These are phyloP conservation scores for Actinemys pallida DNA, from an alignment of 2,113 vertebrate genomes.

Conservation along the genomic window DNA sequence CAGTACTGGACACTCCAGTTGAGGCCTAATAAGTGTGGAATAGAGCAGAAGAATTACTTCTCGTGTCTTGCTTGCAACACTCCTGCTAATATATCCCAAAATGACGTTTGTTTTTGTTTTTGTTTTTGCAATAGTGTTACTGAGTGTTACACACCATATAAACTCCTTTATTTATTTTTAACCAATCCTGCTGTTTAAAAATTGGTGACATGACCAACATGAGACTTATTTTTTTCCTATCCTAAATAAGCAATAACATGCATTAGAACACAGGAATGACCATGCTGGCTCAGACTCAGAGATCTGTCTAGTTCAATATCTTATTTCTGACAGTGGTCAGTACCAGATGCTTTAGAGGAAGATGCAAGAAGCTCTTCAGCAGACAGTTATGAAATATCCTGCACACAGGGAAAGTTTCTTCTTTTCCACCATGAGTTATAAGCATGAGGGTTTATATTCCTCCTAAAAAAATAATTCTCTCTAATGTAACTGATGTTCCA, in stretches of 20 bases:
- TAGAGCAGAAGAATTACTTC: too few species aligned
- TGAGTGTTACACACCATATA: background rate
- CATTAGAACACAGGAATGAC: background rate
- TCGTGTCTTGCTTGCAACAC: too few species aligned
- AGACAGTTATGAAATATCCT: background rate
- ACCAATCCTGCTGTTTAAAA: background rate
- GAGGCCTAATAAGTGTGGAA: too few species aligned
- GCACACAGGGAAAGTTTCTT: background rate
- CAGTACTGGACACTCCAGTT: too few species aligned
- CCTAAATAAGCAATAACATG: background rate
- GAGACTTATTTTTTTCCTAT: background rate
- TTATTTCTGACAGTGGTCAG: background rate
- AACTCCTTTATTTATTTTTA: background rate
- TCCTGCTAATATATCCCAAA: too few species aligned
- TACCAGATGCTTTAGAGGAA: background rate
- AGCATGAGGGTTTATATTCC: background rate
- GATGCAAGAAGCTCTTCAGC: background rate
- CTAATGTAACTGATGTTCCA: background rate
- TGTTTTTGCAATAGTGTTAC: too few species aligned
- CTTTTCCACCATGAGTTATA: background rate
- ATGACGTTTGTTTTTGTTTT: too few species aligned
- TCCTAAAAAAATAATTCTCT: background rate
- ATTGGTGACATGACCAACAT: background rate
- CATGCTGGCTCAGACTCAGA: background rate
- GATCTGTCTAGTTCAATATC: background rate